Conservation (phyloP, 1,140 invertebrate species). For the Brachionus plicatilis region DNA sequence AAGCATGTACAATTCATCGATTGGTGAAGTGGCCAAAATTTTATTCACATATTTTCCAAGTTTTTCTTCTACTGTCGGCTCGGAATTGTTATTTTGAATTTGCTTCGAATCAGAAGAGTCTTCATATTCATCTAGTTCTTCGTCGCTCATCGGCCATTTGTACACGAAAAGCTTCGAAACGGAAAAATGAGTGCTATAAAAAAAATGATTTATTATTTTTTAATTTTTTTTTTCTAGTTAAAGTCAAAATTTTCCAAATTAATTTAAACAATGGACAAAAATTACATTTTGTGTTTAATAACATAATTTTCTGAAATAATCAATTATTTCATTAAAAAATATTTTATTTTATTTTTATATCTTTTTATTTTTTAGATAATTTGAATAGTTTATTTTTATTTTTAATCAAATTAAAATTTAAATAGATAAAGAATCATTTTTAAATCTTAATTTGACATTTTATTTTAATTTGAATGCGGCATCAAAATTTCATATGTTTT, state of each 20-base stretch:
- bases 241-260: neutral
- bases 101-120: neutral
- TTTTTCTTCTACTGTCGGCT: neutral
- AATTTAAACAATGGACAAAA: neutral
- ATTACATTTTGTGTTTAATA: too few relatives aligned
- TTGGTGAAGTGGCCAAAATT: conserved; percentile 45
- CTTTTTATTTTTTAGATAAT: too few relatives aligned
- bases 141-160: conserved; percentile 74
- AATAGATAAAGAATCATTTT: too few relatives aligned
- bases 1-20: conserved; percentile 72
- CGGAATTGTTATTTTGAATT: neutral
- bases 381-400: too few relatives aligned
- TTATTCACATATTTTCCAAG: neutral
- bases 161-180: conserved; percentile 81
- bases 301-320: too few relatives aligned
- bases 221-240: neutral
- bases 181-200: conserved; percentile 41
- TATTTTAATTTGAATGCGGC: too few relatives aligned
- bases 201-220: neutral
- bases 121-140: conserved; percentile 42
- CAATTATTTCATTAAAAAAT: too few relatives aligned
- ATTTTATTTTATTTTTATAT: too few relatives aligned
- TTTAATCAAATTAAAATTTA: too few relatives aligned
- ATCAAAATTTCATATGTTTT: too few relatives aligned
- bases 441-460: too few relatives aligned